Conservation (phyloP, 2,797 vertebrate genomes). For the Poeciliopsis turneri region DNA sequence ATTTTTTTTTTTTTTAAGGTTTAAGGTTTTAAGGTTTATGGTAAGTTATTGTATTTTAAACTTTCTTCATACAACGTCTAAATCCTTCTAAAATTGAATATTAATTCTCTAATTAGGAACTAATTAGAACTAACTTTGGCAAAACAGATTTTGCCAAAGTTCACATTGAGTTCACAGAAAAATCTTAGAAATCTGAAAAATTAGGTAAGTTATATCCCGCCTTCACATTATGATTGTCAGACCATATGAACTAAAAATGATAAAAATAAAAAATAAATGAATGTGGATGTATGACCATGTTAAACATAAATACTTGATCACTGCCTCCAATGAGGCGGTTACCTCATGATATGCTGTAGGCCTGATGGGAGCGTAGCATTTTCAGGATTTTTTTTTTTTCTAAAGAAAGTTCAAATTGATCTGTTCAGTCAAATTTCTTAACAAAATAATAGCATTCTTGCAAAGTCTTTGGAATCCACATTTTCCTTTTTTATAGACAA, state of each 20-base stretch:
- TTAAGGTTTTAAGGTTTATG: too few species aligned
- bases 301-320: not conserved
- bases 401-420: not conserved
- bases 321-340: not conserved
- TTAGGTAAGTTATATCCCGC: not conserved
- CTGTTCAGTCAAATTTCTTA: not conserved
- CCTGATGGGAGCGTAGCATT: not conserved
- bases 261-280: too few species aligned
- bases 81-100: not conserved
- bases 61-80: not conserved
- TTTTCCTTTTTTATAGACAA: too few species aligned
- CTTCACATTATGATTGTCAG: not conserved
- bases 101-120: not conserved
- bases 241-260: not conserved
- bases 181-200: not conserved
- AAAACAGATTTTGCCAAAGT: not conserved
- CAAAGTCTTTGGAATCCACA: too few species aligned
- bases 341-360: not conserved
- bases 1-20: too few species aligned
- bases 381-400: not conserved
- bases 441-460: too few species aligned
- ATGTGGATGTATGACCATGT: not conserved
- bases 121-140: not conserved
- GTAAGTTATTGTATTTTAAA: not conserved
- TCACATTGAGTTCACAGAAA: not conserved